Evolutionary conservation across 2,113 vertebrate species (phyloP), one percentile per base, ranked within the genome.

Genomic region (Cololabis saira): DNA sequence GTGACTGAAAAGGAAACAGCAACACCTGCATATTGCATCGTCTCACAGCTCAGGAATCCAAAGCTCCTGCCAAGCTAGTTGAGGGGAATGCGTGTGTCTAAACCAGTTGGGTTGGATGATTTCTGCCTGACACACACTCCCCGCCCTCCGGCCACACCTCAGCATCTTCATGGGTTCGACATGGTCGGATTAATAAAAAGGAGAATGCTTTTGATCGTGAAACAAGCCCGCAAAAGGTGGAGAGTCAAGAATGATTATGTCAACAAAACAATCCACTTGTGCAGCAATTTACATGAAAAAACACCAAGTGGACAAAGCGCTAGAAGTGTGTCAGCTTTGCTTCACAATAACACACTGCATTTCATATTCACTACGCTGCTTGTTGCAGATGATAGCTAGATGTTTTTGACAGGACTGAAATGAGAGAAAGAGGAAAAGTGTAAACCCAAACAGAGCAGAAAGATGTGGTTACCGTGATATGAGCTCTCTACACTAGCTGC

Each of bases 91-190:
- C 59, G 12, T 51, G 52, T 60, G 43, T 78, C 37, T 14, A 76
- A 92, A 93, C 92, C 80, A 61, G 91, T 89, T 45, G 49, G 90
- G 87, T 77, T 41, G 71, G 84, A 80, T 87, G 63, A 72, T 77
- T 87, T 67, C 74, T 64, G 52, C 1, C 42, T 80, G 47, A 84
- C 62, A 42, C 61, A 61, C 63, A 54, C 55, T 67, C 45, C 64
- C 43, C 53, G 43, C n/a, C 16, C 27, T 53, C 22, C 18, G 65
- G 52, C 85, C 86, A 78, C 86, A 79, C 84, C 86, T 72, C 60
- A 66, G 5, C 40, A 74, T 58, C 24, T 37, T 65, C 1, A 43
- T 22, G 27, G 55, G 33, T 58, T 18, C 55, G 68, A 37, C 44
- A 63, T 0, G 16, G 41, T 18, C 0, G 2, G 33, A 24, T 24